Base-by-base conservation (phyloP, 2,113 vertebrate genomes). In the Trinectes maculatus region DNA sequence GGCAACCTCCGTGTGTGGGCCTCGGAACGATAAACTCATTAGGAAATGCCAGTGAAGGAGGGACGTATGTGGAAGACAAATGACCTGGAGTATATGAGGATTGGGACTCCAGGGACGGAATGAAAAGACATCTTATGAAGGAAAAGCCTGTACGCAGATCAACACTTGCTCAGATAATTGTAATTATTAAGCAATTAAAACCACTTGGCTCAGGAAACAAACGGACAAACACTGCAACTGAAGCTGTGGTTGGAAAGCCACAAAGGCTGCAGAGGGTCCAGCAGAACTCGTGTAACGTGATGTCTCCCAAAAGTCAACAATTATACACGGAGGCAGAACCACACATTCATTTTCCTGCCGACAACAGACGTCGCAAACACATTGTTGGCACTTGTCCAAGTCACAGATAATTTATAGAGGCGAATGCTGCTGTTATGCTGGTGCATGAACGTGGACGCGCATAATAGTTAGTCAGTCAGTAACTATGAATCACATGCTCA, bases 401-500 rank as follows among this genome's bases (percentile, higher is more conserved):
- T 48, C 51, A 31, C 39, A 58, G 55, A 37, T 59, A 67, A 75
- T 75, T 76, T 73, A 60, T 34, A n/a, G 48, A 15, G 51, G 56
- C 46, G 47, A 67, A 71, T 66, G 56, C 64, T 44, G 44, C 39
- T 58, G 71, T 67, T 36, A 79, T 47, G 42, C 59, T 37, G 6
- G 54, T 59, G 74, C 49, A 60, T 33, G 12, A 67, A 61, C 57
- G 58, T 39, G 55, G 48, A 74, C 62, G 62, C 60, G 39, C 22
- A 7, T 58, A 64, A 77, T 72, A 68, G 59, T 56, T 36, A 67
- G 48, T 72, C 64, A 62, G 31, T 68, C 57, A 40, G 47, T 34
- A 48, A 49, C 79, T 66, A 80, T 80, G 76, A 87, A 85, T 88
- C 85, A 77, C n/a, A 70, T 8, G 52, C 67, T 75, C 47, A 39